These are phyloP conservation scores for Enteromius mattozi DNA, from an alignment of 2,797 vertebrate genomes.

Conservation along the genomic window DNA sequence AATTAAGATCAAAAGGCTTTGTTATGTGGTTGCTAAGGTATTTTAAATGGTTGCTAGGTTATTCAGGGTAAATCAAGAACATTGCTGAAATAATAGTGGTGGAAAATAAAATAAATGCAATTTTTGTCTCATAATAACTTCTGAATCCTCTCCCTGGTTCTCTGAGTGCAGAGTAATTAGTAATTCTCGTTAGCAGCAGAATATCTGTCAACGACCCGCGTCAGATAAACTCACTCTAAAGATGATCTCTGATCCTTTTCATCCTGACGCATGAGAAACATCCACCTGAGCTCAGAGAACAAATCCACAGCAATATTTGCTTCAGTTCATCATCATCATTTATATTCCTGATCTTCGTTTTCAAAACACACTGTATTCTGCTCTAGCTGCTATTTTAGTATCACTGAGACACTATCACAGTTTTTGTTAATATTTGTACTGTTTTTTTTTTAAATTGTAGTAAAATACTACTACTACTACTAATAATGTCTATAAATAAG, in stretches of 20 bases:
- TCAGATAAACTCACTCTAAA: not conserved
- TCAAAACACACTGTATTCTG: not conserved
- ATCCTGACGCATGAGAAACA: not conserved
- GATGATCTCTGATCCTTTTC: not conserved
- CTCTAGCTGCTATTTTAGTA: too few relatives aligned
- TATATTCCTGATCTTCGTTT: not conserved
- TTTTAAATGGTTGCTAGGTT: not conserved
- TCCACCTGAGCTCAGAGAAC: not conserved
- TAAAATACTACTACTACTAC: too few relatives aligned
- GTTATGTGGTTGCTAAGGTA: too few relatives aligned
- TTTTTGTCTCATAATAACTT: not conserved
- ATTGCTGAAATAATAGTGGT: too few relatives aligned
- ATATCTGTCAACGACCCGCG: not conserved
- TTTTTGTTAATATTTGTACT: too few relatives aligned
- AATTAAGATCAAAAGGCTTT: not conserved
- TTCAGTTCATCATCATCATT: not conserved
- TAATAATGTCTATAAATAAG: too few relatives aligned
- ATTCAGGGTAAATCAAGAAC: not conserved
- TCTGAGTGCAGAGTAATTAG: not conserved
- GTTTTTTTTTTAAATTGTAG: too few relatives aligned
- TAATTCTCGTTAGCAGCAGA: not conserved
- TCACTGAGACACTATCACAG: too few relatives aligned
- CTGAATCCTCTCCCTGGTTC: not conserved
- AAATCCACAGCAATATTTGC: not conserved
- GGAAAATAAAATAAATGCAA: too few relatives aligned